Base-by-base conservation (phyloP, 2,797 vertebrate species). In the Tenualosa thibaudeaui region DNA sequence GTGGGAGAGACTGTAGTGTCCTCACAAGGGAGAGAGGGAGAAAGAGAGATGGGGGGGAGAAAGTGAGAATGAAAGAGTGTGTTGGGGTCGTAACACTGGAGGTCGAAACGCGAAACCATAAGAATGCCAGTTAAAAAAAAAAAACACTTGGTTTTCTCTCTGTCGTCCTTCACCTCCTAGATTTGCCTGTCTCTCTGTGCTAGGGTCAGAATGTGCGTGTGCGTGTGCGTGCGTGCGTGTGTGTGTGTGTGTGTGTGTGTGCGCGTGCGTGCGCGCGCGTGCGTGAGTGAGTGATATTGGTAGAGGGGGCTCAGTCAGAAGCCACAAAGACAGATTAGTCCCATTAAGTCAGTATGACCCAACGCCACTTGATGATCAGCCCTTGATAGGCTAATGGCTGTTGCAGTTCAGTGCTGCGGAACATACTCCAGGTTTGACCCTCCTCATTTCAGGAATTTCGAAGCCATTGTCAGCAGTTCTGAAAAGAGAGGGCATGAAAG, bases 31-130 rank as follows among this genome's bases (percentile, higher is more conserved):
- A 46, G 40, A 8, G 40, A 17, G 17, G 71, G 17, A 8, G 68
- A 1, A 26, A 4, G 65, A 2, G 13, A 56, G 62, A 13, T 7
- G 58, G 22, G 26, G 31, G 31, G 12, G 15, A 75, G n/a, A 31
- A 81, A 37, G 46, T n/a, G n/a, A 24, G 58, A 26, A 68, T 10
- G 26, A 40, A 83, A 22, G 71, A 49, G 56, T 31, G 58, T 26
- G 31, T 5, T 31, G 24, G 71, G 50, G 50, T 71, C 43, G 22
- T 51, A 71, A 71, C 83, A 31, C 17, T n/a, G 24, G 46, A 51
- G 15, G 62, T n/a, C 49, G 60, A 26, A 84, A 84, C 43, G 17
- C 43, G 3, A 83, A 58, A 83, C 82, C 46, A 65, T 37, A 60
- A 49, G 56, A 83, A 83, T 83, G 82, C 60, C 24, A 22, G 40